Percentiles rank a stretch among this genome's conserved stretches.
Conservation (phyloP, 2,113 vertebrate genomes). For the Oostethus manadensis region DNA sequence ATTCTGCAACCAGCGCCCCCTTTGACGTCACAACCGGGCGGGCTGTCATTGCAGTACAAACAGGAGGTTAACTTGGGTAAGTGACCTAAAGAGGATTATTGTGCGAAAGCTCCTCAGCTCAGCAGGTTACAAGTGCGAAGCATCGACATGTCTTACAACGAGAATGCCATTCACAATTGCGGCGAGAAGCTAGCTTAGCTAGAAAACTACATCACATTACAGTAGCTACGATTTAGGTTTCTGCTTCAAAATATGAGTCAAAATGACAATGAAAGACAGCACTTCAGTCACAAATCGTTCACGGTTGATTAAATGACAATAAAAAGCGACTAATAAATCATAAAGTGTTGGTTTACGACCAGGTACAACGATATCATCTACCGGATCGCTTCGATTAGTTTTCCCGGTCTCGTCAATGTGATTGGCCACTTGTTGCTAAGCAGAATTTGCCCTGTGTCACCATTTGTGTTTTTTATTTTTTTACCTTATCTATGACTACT, state of each 20-base stretch:
- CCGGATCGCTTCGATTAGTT: too few species aligned
- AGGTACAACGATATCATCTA: not conserved
- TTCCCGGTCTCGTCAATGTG: not conserved
- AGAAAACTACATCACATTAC: too few species aligned
- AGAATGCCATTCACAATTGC: not conserved
- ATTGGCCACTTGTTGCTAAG: not conserved
- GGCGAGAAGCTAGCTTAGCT: too few species aligned
- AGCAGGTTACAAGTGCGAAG: not conserved
- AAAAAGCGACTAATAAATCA: too few species aligned
- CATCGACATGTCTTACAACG: not conserved
- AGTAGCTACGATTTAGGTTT: too few species aligned
- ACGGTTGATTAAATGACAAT: too few species aligned
- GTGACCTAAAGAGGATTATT: not conserved
- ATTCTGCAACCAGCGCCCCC: constrained; percentile 9
- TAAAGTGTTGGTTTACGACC: too few species aligned
- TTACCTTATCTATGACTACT: too few species aligned
- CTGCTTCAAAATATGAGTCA: too few species aligned
- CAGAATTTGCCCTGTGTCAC: too few species aligned
- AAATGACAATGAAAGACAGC: too few species aligned
- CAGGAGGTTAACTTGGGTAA: not conserved
- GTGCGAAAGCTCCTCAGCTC: not conserved
- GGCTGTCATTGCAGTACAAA: constrained; percentile 22
- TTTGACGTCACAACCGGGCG: constrained; percentile 59
- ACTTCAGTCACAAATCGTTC: too few species aligned
- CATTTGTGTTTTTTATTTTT: not conserved